These are phyloP conservation scores for Rhincodon typus DNA, from an alignment of 2,797 vertebrate genomes.

Conservation along the genomic window DNA sequence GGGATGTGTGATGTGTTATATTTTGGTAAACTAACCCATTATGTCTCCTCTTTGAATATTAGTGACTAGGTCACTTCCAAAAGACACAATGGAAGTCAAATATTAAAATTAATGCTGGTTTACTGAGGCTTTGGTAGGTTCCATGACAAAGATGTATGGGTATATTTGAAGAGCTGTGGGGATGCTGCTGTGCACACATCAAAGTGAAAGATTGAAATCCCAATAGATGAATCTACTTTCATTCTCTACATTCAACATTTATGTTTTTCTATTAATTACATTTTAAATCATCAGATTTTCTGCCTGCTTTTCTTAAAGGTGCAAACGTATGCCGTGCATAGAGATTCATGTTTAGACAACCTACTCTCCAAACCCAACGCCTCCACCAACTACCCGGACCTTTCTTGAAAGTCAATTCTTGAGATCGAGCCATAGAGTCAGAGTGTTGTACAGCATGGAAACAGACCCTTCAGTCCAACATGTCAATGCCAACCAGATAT, in stretches of 20 bases:
- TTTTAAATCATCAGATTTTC: neutral
- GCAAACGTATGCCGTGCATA: neutral
- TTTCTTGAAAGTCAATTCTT: neutral
- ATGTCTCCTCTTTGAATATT: neutral
- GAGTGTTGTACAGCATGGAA: no score
- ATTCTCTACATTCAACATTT: neutral
- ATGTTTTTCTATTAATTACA: neutral
- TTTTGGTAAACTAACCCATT: neutral
- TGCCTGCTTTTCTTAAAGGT: neutral
- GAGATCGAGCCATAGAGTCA: no score
- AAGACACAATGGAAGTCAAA: neutral
- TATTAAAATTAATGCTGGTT: neutral
- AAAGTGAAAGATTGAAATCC: neutral
- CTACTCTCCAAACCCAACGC: no score
- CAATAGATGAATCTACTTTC: neutral
- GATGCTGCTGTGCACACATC: neutral
- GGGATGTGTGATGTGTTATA: neutral
- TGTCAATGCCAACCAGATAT: no score
- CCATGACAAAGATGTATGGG: neutral
- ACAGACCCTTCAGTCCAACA: no score
- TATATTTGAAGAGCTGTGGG: neutral
- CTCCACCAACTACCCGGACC: neutral
- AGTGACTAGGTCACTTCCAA: neutral
- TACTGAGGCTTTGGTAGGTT: neutral
- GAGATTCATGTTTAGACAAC: neutral